phyloP scores from a whole-genome alignment of 2,113 vertebrate species.

The Xiphias gladius region DNA sequence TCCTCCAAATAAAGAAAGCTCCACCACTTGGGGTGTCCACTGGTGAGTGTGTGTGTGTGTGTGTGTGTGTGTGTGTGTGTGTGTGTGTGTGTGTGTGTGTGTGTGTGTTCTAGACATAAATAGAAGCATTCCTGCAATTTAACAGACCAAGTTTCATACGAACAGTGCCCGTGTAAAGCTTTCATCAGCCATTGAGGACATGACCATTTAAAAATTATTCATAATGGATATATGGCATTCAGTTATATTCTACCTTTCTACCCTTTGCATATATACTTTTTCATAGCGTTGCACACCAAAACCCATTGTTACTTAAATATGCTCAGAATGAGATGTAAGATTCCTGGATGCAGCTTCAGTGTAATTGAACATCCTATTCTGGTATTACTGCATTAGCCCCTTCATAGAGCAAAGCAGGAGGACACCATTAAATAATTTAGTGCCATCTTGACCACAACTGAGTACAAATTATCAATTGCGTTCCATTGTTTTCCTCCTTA shows the following conservation, averaged over 20 bases:
- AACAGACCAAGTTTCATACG: slow-evolving; percentile 8
- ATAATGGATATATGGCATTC: background rate
- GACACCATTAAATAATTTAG: slow-evolving; percentile 29
- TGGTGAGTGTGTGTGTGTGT: slow-evolving; percentile 19
- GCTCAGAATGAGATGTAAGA: background rate
- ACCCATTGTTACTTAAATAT: background rate
- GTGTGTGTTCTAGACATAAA: no score
- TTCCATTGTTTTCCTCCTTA: slow-evolving; percentile 7
- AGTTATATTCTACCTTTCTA: no score
- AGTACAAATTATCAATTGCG: slow-evolving; percentile 14
- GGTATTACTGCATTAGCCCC: slow-evolving; percentile 6
- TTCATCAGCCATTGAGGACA: background rate
- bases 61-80: slow-evolving; percentile 16
- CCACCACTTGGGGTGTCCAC: slow-evolving; percentile 49
- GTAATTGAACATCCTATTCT: slow-evolving; percentile 8
- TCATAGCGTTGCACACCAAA: background rate
- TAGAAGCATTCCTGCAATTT: background rate
- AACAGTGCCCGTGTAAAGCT: background rate
- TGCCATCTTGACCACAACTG: background rate
- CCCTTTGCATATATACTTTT: background rate
- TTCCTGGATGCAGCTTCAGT: background rate
- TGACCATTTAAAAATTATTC: background rate
- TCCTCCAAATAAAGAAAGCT: slow-evolving; percentile 66
- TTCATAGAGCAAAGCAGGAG: slow-evolving; percentile 13
- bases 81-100: no score